These are phyloP conservation scores for Glaucidium brasilianum DNA, from an alignment of 2,113 vertebrate species.

Conservation along the genomic window DNA sequence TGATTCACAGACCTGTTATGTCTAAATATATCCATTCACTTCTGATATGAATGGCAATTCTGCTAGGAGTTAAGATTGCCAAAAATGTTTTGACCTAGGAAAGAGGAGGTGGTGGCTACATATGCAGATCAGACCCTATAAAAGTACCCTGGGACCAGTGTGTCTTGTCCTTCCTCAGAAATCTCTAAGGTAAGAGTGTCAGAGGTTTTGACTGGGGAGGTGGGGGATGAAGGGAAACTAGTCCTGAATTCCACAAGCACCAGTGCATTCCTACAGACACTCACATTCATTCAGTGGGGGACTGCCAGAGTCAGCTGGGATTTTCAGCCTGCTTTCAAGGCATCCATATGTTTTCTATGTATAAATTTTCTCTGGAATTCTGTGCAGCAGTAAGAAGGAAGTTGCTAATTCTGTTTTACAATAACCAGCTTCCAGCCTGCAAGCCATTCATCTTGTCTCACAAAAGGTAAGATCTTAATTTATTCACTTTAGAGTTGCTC, in stretches of 20 bases:
- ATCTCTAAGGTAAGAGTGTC: conserved; percentile 68
- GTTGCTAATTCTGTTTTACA: neutral
- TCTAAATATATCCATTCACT: conserved; percentile 83
- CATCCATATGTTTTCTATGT: neutral
- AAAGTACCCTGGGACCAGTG: conserved; percentile 48
- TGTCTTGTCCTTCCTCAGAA: conserved; percentile 64
- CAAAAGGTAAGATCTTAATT: conserved; percentile 72
- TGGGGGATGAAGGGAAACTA: neutral
- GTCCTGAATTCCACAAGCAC: conserved; percentile 25
- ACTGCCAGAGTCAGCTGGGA: conserved; percentile 21
- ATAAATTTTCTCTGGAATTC: neutral
- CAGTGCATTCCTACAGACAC: neutral
- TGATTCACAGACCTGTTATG: conserved; percentile 63
- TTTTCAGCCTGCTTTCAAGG: conserved; percentile 6
- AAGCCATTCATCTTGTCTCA: conserved; percentile 32
- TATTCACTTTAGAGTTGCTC: neutral
- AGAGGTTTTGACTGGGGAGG: neutral
- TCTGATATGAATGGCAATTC: conserved; percentile 72
- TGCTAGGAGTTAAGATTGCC: conserved; percentile 69
- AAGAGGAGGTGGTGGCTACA: conserved; percentile 71
- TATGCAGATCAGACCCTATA: conserved; percentile 74
- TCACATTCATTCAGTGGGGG: neutral
- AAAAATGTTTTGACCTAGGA: conserved; percentile 70
- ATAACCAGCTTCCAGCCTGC: conserved; percentile 6
- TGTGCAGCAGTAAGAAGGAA: conserved; percentile 6